Conservation (phyloP, 2,797 vertebrate genomes). For the Aldrovandia affinis region DNA sequence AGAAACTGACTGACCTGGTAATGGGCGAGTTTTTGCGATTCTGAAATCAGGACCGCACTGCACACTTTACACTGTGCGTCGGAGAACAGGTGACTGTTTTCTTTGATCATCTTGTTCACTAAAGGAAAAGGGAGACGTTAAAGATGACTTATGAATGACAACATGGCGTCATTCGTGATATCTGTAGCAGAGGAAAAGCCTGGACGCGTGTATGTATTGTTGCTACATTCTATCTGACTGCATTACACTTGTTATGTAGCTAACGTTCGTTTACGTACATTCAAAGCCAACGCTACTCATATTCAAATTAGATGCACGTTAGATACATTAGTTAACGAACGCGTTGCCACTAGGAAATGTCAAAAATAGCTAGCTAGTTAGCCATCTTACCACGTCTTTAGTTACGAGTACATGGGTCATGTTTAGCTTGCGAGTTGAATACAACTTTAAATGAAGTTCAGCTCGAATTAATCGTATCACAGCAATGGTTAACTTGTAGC, state of each 20-base stretch:
- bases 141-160: neutral
- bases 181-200: neutral
- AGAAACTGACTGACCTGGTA: conserved; percentile 84
- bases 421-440: conserved; percentile 6
- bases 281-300: neutral
- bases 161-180: neutral
- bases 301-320: neutral
- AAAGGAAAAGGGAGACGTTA: conserved; percentile 41
- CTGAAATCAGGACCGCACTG: conserved; percentile 91
- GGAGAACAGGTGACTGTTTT: conserved; percentile 90
- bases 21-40: conserved; percentile 93
- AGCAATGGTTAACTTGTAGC: neutral
- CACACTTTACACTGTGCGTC: conserved; percentile 93
- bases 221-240: neutral
- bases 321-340: neutral
- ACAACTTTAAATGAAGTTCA: neutral
- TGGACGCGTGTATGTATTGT: neutral
- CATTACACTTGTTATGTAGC: too few relatives aligned
- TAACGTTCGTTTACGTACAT: neutral
- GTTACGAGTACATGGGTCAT: neutral
- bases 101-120: conserved; percentile 91
- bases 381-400: neutral
- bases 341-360: neutral
- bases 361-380: neutral
- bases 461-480: neutral